Percentiles rank a stretch among this genome's conserved stretches.
These are phyloP conservation scores for Tenthredo amoena DNA, from an alignment of 2,888 invertebrate species.

Conservation along the genomic window DNA sequence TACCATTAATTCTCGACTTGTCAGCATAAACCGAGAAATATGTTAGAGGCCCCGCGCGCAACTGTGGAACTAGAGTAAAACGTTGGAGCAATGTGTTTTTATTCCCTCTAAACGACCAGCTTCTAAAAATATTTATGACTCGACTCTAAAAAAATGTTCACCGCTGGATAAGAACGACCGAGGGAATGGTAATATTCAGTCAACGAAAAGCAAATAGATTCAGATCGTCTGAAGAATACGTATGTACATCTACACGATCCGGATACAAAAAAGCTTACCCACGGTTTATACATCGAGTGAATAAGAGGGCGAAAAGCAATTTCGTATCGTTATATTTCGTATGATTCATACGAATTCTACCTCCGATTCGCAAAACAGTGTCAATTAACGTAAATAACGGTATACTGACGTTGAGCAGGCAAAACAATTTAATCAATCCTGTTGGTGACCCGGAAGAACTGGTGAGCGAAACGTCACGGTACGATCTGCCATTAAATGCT, in stretches of 20 bases:
- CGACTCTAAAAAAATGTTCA: neutral
- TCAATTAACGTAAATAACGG: constrained; percentile 64
- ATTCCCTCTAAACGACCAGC: constrained; percentile 42
- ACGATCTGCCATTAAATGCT: constrained; percentile 1
- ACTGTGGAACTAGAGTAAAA: constrained; percentile 44
- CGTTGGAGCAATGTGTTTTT: constrained; percentile 36
- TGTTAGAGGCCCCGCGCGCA: constrained; percentile 56
- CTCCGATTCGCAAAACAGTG: constrained; percentile 64
- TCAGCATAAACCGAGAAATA: constrained; percentile 64
- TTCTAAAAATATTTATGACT: constrained; percentile 45
- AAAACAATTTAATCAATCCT: constrained; percentile 71
- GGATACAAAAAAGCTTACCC: neutral
- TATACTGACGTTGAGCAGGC: constrained; percentile 56
- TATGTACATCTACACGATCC: neutral
- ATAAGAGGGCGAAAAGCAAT: neutral
- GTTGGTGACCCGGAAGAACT: constrained; percentile 55
- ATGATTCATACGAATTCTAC: neutral
- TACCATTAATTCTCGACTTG: constrained; percentile 60
- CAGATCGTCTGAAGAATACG: neutral
- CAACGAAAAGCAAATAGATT: constrained; percentile 31
- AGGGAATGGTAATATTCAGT: constrained; percentile 25
- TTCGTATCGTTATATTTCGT: neutral
- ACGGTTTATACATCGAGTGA: neutral
- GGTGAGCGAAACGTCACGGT: neutral
- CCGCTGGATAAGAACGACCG: constrained; percentile 27